phyloP scores from a whole-genome alignment of 2,113 vertebrate species.

The Melanostigma gelatinosum region DNA sequence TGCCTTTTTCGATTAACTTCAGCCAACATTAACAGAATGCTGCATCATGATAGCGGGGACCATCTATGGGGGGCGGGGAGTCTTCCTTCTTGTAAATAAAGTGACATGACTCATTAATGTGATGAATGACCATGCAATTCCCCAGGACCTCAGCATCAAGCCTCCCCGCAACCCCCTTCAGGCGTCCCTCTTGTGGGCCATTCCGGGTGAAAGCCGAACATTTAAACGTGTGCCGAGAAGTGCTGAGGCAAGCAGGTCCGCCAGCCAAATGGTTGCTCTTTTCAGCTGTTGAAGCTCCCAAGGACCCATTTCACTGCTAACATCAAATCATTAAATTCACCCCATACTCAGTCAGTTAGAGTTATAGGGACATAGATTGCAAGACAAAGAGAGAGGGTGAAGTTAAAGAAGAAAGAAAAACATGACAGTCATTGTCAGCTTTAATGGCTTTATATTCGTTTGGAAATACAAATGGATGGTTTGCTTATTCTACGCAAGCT shows the following conservation, averaged over 20 bases:
- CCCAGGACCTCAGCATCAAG: conserved; percentile 54
- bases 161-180: conserved; percentile 20
- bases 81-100: conserved; percentile 71
- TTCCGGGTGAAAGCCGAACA: conserved; percentile 69
- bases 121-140: conserved; percentile 72
- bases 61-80: conserved; percentile 29
- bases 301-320: conserved; percentile 71
- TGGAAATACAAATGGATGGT: conserved; percentile 30
- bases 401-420: conserved; percentile 19
- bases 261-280: conserved; percentile 66
- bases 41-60: conserved; percentile 42
- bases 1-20: conserved; percentile 54
- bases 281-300: conserved; percentile 65
- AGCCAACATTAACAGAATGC: conserved; percentile 50
- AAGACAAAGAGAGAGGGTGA: conserved; percentile 28
- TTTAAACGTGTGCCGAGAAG: conserved; percentile 68
- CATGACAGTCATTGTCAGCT: conserved; percentile 36
- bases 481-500: not conserved
- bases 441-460: conserved; percentile 51
- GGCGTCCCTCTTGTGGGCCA: conserved; percentile 57
- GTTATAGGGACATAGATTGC: conserved; percentile 41
- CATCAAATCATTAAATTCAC: conserved; percentile 78
- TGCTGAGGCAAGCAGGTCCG: conserved; percentile 79
- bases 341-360: conserved; percentile 57
- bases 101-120: conserved; percentile 78